These are phyloP conservation scores for Neoaliturus tenellus DNA, from an alignment of 2,888 invertebrate species.

Conservation along the genomic window DNA sequence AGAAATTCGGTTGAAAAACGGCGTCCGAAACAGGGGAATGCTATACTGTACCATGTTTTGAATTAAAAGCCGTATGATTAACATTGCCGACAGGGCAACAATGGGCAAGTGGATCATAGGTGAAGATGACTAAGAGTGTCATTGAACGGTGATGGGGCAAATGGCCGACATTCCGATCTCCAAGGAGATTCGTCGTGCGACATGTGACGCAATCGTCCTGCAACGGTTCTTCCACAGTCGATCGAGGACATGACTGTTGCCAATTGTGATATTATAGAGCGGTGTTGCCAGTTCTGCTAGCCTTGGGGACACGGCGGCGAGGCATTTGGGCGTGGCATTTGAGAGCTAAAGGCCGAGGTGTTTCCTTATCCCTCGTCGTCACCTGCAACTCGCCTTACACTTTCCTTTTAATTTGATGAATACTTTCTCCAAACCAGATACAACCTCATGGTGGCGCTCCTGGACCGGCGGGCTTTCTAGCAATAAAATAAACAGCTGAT, in stretches of 20 bases:
- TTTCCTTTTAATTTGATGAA: constrained; percentile 40
- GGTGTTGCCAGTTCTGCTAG: not conserved
- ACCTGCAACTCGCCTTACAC: constrained; percentile 28
- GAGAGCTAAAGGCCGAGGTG: not conserved
- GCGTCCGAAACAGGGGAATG: no score
- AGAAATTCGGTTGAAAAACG: no score
- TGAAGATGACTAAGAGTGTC: no score
- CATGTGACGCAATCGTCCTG: not conserved
- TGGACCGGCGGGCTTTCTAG: constrained; percentile 12
- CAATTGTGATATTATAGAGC: not conserved
- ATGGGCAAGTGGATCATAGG: no score
- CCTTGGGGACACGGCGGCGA: not conserved
- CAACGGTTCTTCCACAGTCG: constrained; percentile 12
- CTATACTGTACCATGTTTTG: no score
- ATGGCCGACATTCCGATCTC: no score
- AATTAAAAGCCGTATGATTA: no score
- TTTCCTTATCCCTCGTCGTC: constrained; percentile 25
- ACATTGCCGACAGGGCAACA: no score
- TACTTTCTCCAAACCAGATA: constrained; percentile 26
- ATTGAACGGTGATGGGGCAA: no score
- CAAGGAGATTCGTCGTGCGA: no score
- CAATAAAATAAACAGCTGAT: constrained; percentile 20
- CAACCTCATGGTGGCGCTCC: not conserved
- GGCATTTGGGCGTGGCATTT: constrained; percentile 37
- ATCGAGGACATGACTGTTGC: constrained; percentile 1